Conservation (phyloP, 2,113 vertebrate genomes). For the Sarotherodon lohbergeri region DNA sequence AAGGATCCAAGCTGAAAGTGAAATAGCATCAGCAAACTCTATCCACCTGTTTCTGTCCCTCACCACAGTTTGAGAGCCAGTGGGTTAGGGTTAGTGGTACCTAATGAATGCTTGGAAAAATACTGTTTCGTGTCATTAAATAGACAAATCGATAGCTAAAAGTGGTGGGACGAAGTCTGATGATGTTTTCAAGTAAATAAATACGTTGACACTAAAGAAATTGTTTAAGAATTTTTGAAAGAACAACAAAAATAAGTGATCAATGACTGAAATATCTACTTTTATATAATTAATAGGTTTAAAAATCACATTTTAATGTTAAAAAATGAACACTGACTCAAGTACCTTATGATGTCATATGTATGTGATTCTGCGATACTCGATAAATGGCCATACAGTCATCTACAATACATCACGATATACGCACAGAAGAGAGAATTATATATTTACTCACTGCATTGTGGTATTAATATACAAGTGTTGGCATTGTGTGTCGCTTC, state of each 20-base stretch:
- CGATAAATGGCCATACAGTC: background rate
- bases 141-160: background rate
- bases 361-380: background rate
- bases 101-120: background rate
- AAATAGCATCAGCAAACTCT: background rate
- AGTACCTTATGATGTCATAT: background rate
- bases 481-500: background rate
- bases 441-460: background rate
- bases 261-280: background rate
- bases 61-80: background rate
- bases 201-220: background rate
- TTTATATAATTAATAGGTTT: background rate
- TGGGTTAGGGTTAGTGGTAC: background rate
- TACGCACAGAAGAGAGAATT: background rate
- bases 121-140: background rate
- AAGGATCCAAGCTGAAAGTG: background rate
- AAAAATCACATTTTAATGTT: background rate
- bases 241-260: background rate
- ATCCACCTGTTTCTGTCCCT: background rate
- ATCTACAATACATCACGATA: background rate
- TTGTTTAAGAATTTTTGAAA: accelerated
- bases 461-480: background rate
- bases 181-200: background rate
- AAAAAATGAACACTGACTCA: background rate
- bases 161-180: background rate